Conservation (phyloP, 2,888 invertebrate species). For the Xestia xanthographa region DNA sequence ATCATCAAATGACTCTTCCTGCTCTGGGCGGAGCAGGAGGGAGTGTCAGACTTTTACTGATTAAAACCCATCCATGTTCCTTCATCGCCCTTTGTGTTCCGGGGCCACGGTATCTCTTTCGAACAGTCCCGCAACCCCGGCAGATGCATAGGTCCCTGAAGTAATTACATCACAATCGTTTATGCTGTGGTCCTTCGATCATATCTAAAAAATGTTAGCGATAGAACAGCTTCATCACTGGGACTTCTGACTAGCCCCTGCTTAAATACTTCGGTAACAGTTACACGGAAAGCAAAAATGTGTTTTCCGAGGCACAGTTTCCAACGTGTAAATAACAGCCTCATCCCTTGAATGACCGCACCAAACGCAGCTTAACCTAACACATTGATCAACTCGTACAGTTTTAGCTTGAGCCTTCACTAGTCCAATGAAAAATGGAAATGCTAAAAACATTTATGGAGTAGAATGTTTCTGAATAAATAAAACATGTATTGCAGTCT, state of each 20-base stretch:
- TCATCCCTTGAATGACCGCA: neutral
- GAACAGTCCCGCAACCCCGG: too few species aligned
- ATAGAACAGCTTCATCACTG: neutral
- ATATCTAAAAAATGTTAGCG: neutral
- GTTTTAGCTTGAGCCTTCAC: slow-evolving; percentile 34
- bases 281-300: neutral
- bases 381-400: slow-evolving; percentile 46
- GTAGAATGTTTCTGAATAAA: slow-evolving; percentile 57
- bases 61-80: too few species aligned
- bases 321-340: slow-evolving; percentile 12
- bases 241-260: neutral
- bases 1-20: too few species aligned
- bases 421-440: slow-evolving; percentile 41
- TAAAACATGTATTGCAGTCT: slow-evolving; percentile 58
- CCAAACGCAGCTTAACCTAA: slow-evolving; percentile 24
- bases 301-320: neutral
- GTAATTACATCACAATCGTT: neutral
- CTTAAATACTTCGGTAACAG: neutral
- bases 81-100: too few species aligned
- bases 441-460: slow-evolving; percentile 51
- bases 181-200: neutral
- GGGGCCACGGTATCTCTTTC: too few species aligned
- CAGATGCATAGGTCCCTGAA: neutral
- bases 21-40: too few species aligned
- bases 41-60: too few species aligned